Conservation (phyloP, 2,113 vertebrate species). For the Pandion haliaetus region DNA sequence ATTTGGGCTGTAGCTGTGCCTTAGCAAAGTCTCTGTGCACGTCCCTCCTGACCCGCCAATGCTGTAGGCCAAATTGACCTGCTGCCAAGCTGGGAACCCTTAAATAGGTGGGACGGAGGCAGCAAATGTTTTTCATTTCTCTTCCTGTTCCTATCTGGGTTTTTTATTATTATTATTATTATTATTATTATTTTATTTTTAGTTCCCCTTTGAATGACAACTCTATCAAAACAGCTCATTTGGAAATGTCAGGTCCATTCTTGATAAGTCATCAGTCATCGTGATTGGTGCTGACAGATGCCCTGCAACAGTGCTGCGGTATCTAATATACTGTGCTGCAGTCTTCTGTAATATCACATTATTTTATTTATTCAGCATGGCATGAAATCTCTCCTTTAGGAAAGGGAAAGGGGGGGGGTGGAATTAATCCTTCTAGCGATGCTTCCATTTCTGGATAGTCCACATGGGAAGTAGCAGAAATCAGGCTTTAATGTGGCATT, state of each 20-base stretch:
- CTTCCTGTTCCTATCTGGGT: neutral
- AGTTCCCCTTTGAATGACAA: conserved; percentile 50
- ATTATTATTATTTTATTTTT: neutral
- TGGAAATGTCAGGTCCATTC: conserved; percentile 67
- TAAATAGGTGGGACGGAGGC: conserved; percentile 21
- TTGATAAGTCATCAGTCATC: conserved; percentile 67
- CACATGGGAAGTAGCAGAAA: accelerated
- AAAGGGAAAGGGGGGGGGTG: neutral
- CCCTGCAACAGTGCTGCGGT: neutral
- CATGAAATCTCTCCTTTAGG: conserved; percentile 32
- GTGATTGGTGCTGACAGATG: conserved; percentile 51
- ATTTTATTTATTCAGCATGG: conserved; percentile 46
- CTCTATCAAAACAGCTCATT: conserved; percentile 71
- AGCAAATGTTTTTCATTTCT: neutral
- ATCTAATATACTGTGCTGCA: neutral
- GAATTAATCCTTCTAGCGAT: neutral
- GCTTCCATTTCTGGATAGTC: neutral
- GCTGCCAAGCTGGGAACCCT: neutral
- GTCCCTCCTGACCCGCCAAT: accelerated
- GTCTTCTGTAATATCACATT: conserved; percentile 4
- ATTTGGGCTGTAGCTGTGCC: neutral
- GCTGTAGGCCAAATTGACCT: neutral
- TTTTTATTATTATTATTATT: neutral
- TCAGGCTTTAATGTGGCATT: neutral
- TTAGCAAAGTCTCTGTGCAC: neutral